Evolutionary conservation across 2,797 vertebrate species (phyloP).

Genomic region (Pantherophis vulpinus): DNA sequence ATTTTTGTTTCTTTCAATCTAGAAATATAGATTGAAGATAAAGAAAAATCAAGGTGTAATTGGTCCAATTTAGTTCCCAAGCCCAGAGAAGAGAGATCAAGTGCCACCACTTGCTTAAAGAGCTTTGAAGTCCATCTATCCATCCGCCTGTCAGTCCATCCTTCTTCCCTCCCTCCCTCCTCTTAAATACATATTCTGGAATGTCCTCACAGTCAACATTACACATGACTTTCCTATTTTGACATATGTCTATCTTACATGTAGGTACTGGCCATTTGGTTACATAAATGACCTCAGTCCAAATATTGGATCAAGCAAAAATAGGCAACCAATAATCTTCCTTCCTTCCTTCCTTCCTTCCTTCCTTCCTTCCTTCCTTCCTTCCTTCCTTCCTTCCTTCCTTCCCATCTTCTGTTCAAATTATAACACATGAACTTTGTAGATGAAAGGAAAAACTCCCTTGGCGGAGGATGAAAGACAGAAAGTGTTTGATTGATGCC

Average conservation of each 20-base stretch:
- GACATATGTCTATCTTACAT: too few species aligned
- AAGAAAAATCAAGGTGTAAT: neutral
- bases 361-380: neutral
- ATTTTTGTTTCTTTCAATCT: neutral
- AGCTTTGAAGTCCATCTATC: neutral
- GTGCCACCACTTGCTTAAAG: neutral
- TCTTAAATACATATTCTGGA: too few species aligned
- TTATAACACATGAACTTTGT: neutral
- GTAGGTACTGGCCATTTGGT: too few species aligned
- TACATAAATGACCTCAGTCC: too few species aligned
- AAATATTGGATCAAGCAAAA: too few species aligned
- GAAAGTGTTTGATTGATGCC: slow-evolving; percentile 22
- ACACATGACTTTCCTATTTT: too few species aligned
- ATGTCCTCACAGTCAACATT: too few species aligned
- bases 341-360: neutral
- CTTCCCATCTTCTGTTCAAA: neutral
- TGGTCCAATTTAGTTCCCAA: neutral
- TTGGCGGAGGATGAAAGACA: slow-evolving; percentile 19
- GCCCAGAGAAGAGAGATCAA: neutral
- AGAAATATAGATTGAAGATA: neutral
- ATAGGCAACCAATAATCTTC: too few species aligned
- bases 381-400: neutral
- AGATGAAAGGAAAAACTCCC: slow-evolving; percentile 18
- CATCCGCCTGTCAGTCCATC: too few species aligned
- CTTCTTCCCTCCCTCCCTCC: neutral